Percentiles rank a stretch among this genome's conserved stretches.
Evolutionary conservation across 2,797 vertebrate genomes (phyloP).

Genomic region (Pseudocheirus occidentalis): DNA sequence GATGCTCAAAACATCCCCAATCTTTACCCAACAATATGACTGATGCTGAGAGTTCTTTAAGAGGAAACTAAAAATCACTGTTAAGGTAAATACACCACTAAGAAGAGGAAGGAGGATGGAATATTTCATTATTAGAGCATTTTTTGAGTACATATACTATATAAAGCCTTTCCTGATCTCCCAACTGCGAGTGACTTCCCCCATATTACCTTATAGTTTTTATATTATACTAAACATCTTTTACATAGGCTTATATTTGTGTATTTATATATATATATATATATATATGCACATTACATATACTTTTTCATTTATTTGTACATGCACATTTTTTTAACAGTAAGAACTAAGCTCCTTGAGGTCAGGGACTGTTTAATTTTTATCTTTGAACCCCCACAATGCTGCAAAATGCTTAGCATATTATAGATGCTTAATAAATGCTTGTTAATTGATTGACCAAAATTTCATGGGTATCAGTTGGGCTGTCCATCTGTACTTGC

Average conservation of each 20-base stretch:
- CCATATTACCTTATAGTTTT: background rate
- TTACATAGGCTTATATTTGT: background rate
- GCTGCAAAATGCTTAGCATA: background rate
- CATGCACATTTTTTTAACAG: background rate
- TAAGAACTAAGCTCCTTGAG: background rate
- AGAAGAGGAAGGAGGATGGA: background rate
- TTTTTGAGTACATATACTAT: background rate
- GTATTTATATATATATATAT: too few species aligned
- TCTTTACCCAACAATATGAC: background rate
- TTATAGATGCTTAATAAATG: background rate
- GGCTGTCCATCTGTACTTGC: background rate
- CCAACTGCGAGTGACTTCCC: background rate
- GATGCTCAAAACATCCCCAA: background rate
- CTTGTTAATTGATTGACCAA: background rate
- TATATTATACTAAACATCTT: background rate
- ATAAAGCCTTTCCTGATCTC: background rate
- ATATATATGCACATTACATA: too few species aligned
- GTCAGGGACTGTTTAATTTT: background rate
- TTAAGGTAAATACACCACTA: background rate
- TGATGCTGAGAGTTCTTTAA: background rate
- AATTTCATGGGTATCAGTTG: background rate
- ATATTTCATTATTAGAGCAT: background rate
- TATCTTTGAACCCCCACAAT: background rate
- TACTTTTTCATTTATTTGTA: too few species aligned
- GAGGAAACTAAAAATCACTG: background rate